phyloP scores from a whole-genome alignment of 2,888 invertebrate species.

The Limnephilus lunatus region DNA sequence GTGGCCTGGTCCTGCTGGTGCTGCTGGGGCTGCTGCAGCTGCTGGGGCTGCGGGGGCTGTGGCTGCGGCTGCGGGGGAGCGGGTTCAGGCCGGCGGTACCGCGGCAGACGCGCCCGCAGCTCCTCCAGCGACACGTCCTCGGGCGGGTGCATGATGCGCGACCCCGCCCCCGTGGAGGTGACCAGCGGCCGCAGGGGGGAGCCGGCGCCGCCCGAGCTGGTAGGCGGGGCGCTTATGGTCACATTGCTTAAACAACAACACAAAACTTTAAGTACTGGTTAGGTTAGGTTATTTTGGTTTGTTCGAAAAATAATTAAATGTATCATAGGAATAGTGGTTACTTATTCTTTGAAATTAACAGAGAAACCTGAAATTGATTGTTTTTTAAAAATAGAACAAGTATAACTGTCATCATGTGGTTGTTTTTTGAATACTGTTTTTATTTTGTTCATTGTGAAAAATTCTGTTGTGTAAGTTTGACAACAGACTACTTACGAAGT shows the following conservation, averaged over 20 bases:
- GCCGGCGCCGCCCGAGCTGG: conserved; percentile 72
- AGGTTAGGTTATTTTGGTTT: too few species aligned
- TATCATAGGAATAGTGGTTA: too few species aligned
- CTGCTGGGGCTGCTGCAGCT: conserved; percentile 62
- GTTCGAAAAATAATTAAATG: too few species aligned
- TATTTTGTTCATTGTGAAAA: too few species aligned
- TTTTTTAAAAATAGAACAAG: too few species aligned
- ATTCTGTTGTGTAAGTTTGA: too few species aligned
- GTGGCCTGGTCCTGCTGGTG: conserved; percentile 68
- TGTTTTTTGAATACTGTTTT: too few species aligned
- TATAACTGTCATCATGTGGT: too few species aligned
- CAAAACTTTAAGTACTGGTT: not conserved
- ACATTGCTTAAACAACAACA: conserved; percentile 76
- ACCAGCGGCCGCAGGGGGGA: conserved; percentile 77
- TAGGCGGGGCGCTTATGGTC: conserved; percentile 87
- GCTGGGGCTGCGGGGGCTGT: conserved; percentile 64
- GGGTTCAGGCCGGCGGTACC: conserved; percentile 71
- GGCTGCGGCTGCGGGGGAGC: conserved; percentile 68
- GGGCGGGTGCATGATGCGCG: conserved; percentile 94
- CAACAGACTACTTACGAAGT: too few species aligned
- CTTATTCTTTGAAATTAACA: too few species aligned
- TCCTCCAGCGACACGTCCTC: conserved; percentile 95
- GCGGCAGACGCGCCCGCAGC: conserved; percentile 81
- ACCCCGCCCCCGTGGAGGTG: conserved; percentile 88
- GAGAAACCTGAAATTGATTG: too few species aligned